phyloP scores from a whole-genome alignment of 53 echinoderm and acorn worm species.

The Mesocentrotus franciscanus region DNA sequence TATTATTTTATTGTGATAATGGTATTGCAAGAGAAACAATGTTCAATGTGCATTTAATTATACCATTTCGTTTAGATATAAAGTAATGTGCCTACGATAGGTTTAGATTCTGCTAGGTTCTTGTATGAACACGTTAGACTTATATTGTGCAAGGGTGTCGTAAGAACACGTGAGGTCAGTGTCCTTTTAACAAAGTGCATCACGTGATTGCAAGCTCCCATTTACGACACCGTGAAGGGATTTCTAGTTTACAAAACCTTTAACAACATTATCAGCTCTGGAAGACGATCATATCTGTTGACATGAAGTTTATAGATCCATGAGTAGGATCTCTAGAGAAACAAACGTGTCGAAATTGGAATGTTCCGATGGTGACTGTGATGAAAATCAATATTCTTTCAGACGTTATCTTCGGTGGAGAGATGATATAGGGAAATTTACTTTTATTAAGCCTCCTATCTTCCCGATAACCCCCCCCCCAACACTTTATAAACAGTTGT shows the following conservation, averaged over 20 bases:
- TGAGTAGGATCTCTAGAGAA: neutral
- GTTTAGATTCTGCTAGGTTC: neutral
- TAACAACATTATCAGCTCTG: neutral
- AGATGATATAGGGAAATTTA: too few relatives aligned
- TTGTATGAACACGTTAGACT: neutral
- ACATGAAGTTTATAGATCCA: neutral
- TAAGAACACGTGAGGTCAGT: neutral
- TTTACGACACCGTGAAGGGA: neutral
- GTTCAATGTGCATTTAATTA: too few relatives aligned
- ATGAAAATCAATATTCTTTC: too few relatives aligned
- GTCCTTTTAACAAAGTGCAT: neutral
- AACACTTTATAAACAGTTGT: too few relatives aligned
- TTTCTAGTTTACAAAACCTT: conserved; percentile 16
- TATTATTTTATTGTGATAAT: too few relatives aligned
- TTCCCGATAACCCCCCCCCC: too few relatives aligned
- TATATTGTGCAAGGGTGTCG: neutral
- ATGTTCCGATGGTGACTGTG: too few relatives aligned
- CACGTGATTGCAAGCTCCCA: neutral
- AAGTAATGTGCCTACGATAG: neutral
- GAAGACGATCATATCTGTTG: neutral
- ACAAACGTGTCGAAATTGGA: neutral
- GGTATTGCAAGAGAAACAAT: too few relatives aligned
- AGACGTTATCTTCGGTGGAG: too few relatives aligned
- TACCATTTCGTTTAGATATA: too few relatives aligned
- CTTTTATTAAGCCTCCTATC: too few relatives aligned